These are phyloP conservation scores for Stegophylla sp. DNA, from an alignment of 2,888 invertebrate species.

Conservation along the genomic window DNA sequence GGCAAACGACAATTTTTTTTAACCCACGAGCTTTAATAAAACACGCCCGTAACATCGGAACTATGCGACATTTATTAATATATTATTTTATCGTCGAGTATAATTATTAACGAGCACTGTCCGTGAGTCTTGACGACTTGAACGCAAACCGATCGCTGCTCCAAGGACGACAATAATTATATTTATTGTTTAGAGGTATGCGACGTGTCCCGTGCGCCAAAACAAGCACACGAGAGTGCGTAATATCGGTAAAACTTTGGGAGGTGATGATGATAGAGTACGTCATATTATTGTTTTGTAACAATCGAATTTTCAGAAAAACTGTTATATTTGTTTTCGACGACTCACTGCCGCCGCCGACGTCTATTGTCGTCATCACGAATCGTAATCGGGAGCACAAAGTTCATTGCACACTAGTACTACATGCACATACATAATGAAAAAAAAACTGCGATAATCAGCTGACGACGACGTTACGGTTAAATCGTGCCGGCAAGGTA, in stretches of 20 bases:
- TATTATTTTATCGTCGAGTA: not conserved
- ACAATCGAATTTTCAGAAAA: not conserved
- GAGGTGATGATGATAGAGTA: not conserved
- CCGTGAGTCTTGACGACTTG: constrained; percentile 10
- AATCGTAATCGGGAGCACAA: not conserved
- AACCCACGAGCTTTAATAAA: not conserved
- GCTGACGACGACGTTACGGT: not conserved
- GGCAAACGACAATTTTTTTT: not conserved
- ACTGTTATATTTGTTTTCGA: not conserved
- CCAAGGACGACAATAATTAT: constrained; percentile 48
- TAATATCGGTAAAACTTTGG: not conserved
- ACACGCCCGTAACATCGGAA: not conserved
- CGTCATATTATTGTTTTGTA: not conserved
- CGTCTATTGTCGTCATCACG: not conserved
- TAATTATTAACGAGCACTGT: not conserved
- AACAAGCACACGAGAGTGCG: constrained; percentile 10
- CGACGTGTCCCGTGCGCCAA: constrained; percentile 26
- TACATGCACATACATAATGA: not conserved
- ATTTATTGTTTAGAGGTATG: too few species aligned
- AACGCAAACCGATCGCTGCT: not conserved
- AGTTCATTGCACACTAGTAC: not conserved
- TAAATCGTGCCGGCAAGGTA: not conserved
- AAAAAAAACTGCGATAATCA: not conserved
- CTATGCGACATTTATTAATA: not conserved
- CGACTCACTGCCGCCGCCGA: not conserved